Evolutionary conservation across 2,888 invertebrate genomes (phyloP).

Genomic region (Lasioglossum calceatum): DNA sequence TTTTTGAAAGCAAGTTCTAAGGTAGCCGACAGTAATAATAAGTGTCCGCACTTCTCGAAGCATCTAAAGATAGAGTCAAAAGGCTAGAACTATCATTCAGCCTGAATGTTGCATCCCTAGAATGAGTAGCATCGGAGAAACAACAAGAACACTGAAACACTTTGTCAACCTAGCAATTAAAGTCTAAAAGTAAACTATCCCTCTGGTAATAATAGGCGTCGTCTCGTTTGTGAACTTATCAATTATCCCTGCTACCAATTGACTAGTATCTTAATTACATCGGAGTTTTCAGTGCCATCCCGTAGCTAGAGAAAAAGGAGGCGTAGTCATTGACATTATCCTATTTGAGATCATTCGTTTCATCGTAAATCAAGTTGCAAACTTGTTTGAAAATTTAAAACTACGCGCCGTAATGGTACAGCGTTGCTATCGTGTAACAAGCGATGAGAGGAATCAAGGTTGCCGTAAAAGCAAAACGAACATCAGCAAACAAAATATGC

Average conservation of each 20-base stretch:
- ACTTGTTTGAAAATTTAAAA: not conserved
- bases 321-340: not conserved
- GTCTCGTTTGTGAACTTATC: not conserved
- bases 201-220: not conserved
- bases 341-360: not conserved
- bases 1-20: not conserved
- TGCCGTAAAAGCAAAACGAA: not conserved
- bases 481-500: not conserved
- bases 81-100: not conserved
- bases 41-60: not conserved
- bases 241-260: not conserved
- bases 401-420: not conserved
- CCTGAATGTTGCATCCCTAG: not conserved
- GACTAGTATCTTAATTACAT: not conserved
- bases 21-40: not conserved
- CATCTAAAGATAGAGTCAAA: not conserved
- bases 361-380: not conserved
- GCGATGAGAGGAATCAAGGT: not conserved
- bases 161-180: not conserved
- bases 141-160: not conserved
- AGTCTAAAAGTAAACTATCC: not conserved
- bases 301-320: not conserved
- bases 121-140: not conserved
- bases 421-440: not conserved
- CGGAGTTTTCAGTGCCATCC: not conserved